These are phyloP conservation scores for Moxostoma hubbsi DNA, from an alignment of 2,797 vertebrate species.

Conservation along the genomic window DNA sequence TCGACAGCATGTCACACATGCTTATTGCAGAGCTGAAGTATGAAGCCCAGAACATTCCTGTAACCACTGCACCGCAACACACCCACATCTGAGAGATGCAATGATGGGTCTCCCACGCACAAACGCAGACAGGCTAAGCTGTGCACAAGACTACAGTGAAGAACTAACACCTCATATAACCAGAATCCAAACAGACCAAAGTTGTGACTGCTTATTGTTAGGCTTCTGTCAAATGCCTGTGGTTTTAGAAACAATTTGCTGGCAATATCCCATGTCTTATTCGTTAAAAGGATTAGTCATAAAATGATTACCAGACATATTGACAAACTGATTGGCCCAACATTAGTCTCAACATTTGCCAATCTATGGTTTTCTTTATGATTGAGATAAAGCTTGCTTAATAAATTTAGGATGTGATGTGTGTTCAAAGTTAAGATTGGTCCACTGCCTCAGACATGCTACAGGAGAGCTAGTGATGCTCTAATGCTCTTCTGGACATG, in stretches of 20 bases:
- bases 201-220: constrained; percentile 24
- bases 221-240: constrained; percentile 30
- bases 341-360: constrained; percentile 13
- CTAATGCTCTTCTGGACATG: not conserved
- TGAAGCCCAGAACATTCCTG: no score
- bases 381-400: constrained; percentile 25
- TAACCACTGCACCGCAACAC: no score
- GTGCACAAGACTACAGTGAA: not conserved
- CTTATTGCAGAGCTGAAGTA: no score
- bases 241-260: constrained; percentile 36
- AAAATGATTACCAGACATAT: constrained; percentile 27
- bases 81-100: no score
- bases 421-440: constrained; percentile 20
- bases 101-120: no score
- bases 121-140: not conserved
- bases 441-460: not conserved
- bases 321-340: not conserved
- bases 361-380: not conserved
- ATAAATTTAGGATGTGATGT: constrained; percentile 37
- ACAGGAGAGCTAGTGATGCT: constrained; percentile 1
- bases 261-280: constrained; percentile 45
- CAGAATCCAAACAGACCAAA: constrained; percentile 16
- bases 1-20: no score
- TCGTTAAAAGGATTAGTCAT: constrained; percentile 41
- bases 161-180: not conserved